Percentiles rank a stretch among this genome's conserved stretches.
phyloP scores from a whole-genome alignment of 2,113 vertebrate genomes.

The Phaethornis superciliosus region DNA sequence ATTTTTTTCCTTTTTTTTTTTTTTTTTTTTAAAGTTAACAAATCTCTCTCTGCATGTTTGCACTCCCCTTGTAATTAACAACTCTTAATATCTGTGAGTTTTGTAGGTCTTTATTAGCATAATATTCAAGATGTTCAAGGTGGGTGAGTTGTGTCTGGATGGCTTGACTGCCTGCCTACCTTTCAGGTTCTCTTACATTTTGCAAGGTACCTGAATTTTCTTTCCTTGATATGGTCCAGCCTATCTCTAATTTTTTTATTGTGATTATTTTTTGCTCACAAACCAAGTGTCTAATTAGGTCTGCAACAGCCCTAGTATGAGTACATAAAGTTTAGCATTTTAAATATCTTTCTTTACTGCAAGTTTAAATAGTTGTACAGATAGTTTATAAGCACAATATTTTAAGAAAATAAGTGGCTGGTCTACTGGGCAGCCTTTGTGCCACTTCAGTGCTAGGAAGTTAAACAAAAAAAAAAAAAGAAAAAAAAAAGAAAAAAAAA shows the following conservation, averaged over 20 bases:
- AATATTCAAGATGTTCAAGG: slow-evolving; percentile 32
- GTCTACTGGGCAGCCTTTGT: slow-evolving; percentile 82
- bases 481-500: slow-evolving; percentile 29
- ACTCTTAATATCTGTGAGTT: slow-evolving; percentile 62
- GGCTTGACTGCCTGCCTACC: slow-evolving; percentile 40
- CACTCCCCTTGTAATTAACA: slow-evolving; percentile 48
- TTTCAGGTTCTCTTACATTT: slow-evolving; percentile 49
- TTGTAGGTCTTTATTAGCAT: slow-evolving; percentile 50
- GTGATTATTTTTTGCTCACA: slow-evolving; percentile 73
- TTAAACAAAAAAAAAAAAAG: slow-evolving; percentile 61
- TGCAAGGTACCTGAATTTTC: slow-evolving; percentile 63
- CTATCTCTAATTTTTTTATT: slow-evolving; percentile 82
- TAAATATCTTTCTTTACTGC: slow-evolving; percentile 84
- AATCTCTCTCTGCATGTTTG: slow-evolving; percentile 56
- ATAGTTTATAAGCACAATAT: slow-evolving; percentile 92
- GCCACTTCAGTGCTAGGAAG: slow-evolving; percentile 81
- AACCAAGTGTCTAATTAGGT: slow-evolving; percentile 78
- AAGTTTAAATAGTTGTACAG: slow-evolving; percentile 88
- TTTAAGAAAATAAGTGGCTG: slow-evolving; percentile 84
- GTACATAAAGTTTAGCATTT: slow-evolving; percentile 79
- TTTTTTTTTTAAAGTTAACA: slow-evolving; percentile 53
- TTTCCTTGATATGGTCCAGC: slow-evolving; percentile 74
- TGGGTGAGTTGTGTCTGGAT: slow-evolving; percentile 19
- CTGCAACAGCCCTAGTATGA: slow-evolving; percentile 80
- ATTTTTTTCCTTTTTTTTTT: not conserved